Percentiles rank a stretch among this genome's conserved stretches.
Conservation (phyloP, 23 tunicate genomes). For the Aplidium turbinatum region DNA sequence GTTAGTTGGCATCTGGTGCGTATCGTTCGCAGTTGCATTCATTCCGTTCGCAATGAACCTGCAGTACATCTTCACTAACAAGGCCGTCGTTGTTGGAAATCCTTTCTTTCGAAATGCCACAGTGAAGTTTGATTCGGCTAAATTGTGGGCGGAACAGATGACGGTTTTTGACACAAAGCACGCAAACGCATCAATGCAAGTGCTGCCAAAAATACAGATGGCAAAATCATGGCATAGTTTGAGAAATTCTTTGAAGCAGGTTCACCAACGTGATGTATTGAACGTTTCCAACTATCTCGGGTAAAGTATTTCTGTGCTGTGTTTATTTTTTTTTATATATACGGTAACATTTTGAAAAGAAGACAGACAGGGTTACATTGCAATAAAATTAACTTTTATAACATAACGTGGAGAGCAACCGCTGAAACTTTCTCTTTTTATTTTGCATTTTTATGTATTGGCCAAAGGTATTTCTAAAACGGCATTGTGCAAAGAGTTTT, state of each 20-base stretch:
- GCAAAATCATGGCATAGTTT: neutral
- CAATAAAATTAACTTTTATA: no score
- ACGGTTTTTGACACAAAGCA: neutral
- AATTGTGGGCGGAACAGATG: neutral
- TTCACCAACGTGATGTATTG: neutral
- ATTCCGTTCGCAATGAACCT: conserved; percentile 14
- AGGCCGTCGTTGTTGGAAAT: conserved; percentile 18
- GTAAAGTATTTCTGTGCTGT: no score
- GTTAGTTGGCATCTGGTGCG: conserved; percentile 8
- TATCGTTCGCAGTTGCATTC: conserved; percentile 17
- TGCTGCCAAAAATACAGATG: neutral
- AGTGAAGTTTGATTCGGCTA: conserved; percentile 9
- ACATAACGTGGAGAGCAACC: no score
- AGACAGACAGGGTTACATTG: no score
- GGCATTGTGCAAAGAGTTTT: no score
- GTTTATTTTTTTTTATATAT: no score
- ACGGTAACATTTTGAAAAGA: conserved; percentile 2
- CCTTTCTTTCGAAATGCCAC: conserved; percentile 25
- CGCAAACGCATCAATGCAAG: neutral
- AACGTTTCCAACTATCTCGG: neutral
- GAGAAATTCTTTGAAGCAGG: neutral
- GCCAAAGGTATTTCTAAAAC: no score
- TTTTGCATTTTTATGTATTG: no score
- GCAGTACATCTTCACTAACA: neutral
- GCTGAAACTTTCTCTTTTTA: no score